phyloP scores from a whole-genome alignment of 1,140 invertebrate species.

The Centruroides sculpturatus region DNA sequence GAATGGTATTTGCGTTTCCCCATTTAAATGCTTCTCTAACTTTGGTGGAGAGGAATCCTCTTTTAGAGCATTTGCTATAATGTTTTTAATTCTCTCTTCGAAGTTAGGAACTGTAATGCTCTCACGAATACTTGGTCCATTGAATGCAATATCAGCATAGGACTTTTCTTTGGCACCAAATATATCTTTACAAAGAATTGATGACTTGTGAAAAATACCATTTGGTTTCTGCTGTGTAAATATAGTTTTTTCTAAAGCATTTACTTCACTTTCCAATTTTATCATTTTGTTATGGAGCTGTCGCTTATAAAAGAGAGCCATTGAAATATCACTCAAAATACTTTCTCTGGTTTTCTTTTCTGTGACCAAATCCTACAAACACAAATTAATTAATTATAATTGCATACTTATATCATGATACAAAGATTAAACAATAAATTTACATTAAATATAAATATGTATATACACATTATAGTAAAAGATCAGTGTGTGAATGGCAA shows the following conservation, averaged over 20 bases:
- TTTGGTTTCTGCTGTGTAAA: slow-evolving; percentile 33
- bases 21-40: background rate
- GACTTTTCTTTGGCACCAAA: too few species aligned
- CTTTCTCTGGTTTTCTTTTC: slow-evolving; percentile 42
- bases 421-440: too few species aligned
- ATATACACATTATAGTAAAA: too few species aligned
- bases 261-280: slow-evolving; percentile 55
- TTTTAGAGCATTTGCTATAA: slow-evolving; percentile 77
- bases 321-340: slow-evolving; percentile 67
- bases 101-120: slow-evolving; percentile 52
- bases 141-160: too few species aligned
- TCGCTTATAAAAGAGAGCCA: slow-evolving; percentile 62
- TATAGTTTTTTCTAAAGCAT: slow-evolving; percentile 49
- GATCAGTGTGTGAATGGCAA: too few species aligned
- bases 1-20: background rate
- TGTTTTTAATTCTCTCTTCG: slow-evolving; percentile 79
- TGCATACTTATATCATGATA: too few species aligned
- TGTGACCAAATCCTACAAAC: too few species aligned
- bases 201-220: background rate
- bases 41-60: slow-evolving; percentile 40
- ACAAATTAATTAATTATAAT: too few species aligned
- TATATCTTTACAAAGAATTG: too few species aligned
- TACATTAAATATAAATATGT: too few species aligned
- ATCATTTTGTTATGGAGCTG: slow-evolving; percentile 60
- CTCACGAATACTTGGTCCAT: slow-evolving; percentile 11